Conservation (phyloP, 1,140 invertebrate species). For the Caenorhabditis briggsae region DNA sequence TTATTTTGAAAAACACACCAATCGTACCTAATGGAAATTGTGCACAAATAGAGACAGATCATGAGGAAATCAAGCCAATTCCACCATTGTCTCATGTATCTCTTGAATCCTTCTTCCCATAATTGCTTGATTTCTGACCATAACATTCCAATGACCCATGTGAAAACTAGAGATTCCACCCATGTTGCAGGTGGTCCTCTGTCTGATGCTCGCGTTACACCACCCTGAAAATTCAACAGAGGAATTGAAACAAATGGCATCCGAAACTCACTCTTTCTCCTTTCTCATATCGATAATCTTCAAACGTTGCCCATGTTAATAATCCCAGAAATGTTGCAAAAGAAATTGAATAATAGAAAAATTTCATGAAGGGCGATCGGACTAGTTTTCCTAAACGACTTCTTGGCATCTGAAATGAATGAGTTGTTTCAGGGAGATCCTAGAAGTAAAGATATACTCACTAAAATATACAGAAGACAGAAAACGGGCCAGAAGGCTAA, state of each 20-base stretch:
- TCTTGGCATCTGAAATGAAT: conserved; percentile 81
- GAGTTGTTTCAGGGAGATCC: neutral
- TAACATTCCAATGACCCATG: conserved; percentile 87
- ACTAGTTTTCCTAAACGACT: conserved; percentile 86
- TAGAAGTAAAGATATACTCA: conserved; percentile 66
- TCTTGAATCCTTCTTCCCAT: conserved; percentile 88
- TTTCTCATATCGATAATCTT: conserved; percentile 87
- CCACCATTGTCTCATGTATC: conserved; percentile 93
- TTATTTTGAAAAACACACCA: no score
- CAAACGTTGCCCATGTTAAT: conserved; percentile 82
- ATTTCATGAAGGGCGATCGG: conserved; percentile 93
- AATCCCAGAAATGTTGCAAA: conserved; percentile 87
- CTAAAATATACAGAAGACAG: conserved; percentile 87
- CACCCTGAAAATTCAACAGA: conserved; percentile 51
- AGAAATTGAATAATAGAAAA: conserved; percentile 90
- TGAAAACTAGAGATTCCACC: conserved; percentile 90
- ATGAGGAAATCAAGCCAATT: conserved; percentile 95
- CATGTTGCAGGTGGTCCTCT: conserved; percentile 87
- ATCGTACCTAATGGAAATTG: conserved; percentile 78
- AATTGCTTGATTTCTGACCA: conserved; percentile 89
- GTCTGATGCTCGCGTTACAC: conserved; percentile 81
- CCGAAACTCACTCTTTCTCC: conserved; percentile 82
- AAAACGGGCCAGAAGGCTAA: conserved; percentile 89
- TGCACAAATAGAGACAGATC: conserved; percentile 80
- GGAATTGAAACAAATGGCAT: neutral